A percentile compares a stretch with the other conserved stretches of the same genome.
These are phyloP conservation scores for Drosophila helvetica DNA, from an alignment of 2,888 invertebrate genomes.

Conservation along the genomic window DNA sequence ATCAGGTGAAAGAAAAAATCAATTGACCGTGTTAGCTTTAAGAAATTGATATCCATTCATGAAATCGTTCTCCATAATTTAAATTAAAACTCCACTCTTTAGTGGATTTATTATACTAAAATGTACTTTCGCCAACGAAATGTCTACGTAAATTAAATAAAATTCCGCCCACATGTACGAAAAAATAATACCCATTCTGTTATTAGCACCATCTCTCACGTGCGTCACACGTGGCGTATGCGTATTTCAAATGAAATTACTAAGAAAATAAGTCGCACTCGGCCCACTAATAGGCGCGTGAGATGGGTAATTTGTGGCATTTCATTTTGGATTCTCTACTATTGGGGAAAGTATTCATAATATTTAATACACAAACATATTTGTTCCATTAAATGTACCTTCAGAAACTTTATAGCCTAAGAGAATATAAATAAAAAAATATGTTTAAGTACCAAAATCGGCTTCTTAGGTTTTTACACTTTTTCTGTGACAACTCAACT, in stretches of 20 bases:
- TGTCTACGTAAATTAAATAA: background rate
- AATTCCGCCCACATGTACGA: background rate
- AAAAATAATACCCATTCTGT: constrained; percentile 4
- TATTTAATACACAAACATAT: background rate
- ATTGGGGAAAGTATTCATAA: too few species aligned
- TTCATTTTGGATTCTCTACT: too few species aligned
- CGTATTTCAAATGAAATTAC: constrained; percentile 3
- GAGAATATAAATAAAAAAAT: too few species aligned
- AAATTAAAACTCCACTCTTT: background rate
- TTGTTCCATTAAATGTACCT: background rate
- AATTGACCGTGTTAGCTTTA: background rate
- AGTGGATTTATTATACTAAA: background rate
- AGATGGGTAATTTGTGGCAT: too few species aligned
- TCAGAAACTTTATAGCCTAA: background rate
- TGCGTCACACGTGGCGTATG: constrained; percentile 11
- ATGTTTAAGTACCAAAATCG: background rate
- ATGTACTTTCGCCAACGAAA: background rate
- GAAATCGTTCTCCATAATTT: background rate
- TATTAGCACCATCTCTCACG: too few species aligned
- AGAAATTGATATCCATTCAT: constrained; percentile 7
- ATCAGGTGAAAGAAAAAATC: constrained; percentile 3
- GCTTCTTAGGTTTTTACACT: background rate
- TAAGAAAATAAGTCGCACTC: too few species aligned
- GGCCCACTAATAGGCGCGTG: too few species aligned
- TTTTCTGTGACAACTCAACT: too few species aligned